Evolutionary conservation across 2,888 invertebrate species (phyloP), one percentile per base, ranked within the genome.

Genomic region (Thymelicus lineola): DNA sequence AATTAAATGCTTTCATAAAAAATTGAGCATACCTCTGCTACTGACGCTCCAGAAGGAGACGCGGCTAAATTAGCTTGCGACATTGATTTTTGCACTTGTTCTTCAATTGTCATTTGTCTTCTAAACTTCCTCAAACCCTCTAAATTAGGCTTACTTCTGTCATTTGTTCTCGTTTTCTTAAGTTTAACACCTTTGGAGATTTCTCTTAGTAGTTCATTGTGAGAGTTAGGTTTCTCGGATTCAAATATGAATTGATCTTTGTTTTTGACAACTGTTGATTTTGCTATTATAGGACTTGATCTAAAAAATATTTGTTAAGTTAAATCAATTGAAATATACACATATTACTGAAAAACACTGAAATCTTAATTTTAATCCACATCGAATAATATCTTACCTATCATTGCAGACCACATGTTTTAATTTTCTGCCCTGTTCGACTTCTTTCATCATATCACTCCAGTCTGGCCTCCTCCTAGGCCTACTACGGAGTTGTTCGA

Each of bases 361-460:
- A 28, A 28, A 28, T 38, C 38, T 42, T 42, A 3, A 12, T 42
- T 42, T 12, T 12, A 4, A 12, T 10, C 7, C 3, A 35, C 17
- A 50, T 17, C 15, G 14, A 6, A 38, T 45, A 28, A 65, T 61
- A 6, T 45, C 55, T 73, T 78, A 96, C 89, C 97, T 95, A 86
- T 98, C 98, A 87, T 98, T 98, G 87, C 97, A 97, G 79, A 96
- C 95, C 61, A 98, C 97, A 82, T 98, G 96, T 81, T 96, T 96
- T 75, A 98, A 90, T 82, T 96, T 97, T 80, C 87, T 96, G 62
- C 97, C 97, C 75, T 95, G 93, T 84, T 98, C 97, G n/a, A 98
- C 97, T 86, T 98, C 98, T 86, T 98, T 97, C 96, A 98, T 97
- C 96, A 98, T 96, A 79, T 96, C 96, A 15, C 96, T 97, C 98